Base-by-base conservation (phyloP, 2,797 vertebrate genomes). In the Botia kubotai region DNA sequence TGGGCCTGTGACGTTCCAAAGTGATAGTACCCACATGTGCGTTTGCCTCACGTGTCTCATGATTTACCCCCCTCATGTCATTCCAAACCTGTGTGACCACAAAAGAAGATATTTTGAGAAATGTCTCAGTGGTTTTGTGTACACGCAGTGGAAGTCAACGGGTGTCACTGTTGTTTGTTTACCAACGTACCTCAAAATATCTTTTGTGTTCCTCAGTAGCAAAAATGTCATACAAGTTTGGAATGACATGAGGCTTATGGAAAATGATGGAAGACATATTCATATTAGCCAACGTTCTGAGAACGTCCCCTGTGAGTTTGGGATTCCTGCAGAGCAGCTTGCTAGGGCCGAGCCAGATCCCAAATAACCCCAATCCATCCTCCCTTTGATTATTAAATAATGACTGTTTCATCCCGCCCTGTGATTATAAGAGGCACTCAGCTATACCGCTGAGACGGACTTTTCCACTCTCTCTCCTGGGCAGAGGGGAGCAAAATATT, bases 381-480 rank as follows among this genome's bases (percentile, higher is more conserved):
- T 70, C 72, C 68, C 72, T 89, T 79, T 90, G 85, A 85, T 90
- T 85, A 89, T 87, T 86, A 91, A 92, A 91, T 90, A 87, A 88
- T 80, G 57, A 82, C 79, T 87, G 84, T 89, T 92, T 83, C 75
- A 76, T 91, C 90, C 89, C 86, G 86, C 83, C 66, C 79, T 80
- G 50, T 85, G 85, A 88, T 86, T 87, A 87, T 74, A 53, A 84
- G 81, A 87, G 86, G 89, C 85, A 86, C 88, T 88, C 36, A 19
- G 73, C 10, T 79, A 84, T 90, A 86, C 87, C 91, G 91, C 91
- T 91, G 90, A 91, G 86, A 87, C 84, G 84, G 89, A 88, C 84
- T 92, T 93, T 94, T 92, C 91, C 89, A 89, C 66, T 77, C 88
- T 1, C 33, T 87, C 80, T 67, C 81, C 72, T 63, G 75, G 66